A percentile compares a stretch with the other conserved stretches of the same genome.
These are phyloP conservation scores for Atherinomorus stipes DNA, from an alignment of 2,113 vertebrate genomes.

Conservation along the genomic window DNA sequence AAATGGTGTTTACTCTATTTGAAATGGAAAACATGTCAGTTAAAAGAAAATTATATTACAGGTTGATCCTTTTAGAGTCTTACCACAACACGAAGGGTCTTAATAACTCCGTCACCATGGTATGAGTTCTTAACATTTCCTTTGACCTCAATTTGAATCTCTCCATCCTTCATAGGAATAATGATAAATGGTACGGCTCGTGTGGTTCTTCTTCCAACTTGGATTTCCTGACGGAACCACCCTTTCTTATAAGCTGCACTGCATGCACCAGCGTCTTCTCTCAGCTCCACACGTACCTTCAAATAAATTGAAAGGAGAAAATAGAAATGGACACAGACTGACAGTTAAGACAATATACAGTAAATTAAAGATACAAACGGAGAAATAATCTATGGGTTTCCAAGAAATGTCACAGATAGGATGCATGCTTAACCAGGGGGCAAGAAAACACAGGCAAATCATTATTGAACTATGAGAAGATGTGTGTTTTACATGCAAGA, in stretches of 20 bases:
- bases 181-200: slow-evolving; percentile 81
- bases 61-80: slow-evolving; percentile 44
- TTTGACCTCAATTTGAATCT: slow-evolving; percentile 84
- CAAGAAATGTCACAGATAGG: too few relatives aligned
- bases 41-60: too few relatives aligned
- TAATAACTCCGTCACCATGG: slow-evolving; percentile 82
- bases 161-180: slow-evolving; percentile 82
- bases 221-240: slow-evolving; percentile 52
- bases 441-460: too few relatives aligned
- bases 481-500: too few relatives aligned
- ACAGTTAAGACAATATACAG: too few relatives aligned
- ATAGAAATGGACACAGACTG: neutral
- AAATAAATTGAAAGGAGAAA: neutral
- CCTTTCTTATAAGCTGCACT: slow-evolving; percentile 26
- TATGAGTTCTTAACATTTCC: slow-evolving; percentile 62
- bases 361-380: too few relatives aligned
- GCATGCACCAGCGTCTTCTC: neutral
- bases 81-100: slow-evolving; percentile 88
- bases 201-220: slow-evolving; percentile 53
- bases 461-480: too few relatives aligned
- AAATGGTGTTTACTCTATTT: too few relatives aligned
- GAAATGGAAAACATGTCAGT: too few relatives aligned
- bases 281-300: slow-evolving; percentile 33
- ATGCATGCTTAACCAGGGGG: too few relatives aligned
- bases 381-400: too few relatives aligned